Percentiles rank a stretch among this genome's conserved stretches.
Evolutionary conservation across 2,113 vertebrate species (phyloP).

Genomic region (Crotophaga sulcirostris): DNA sequence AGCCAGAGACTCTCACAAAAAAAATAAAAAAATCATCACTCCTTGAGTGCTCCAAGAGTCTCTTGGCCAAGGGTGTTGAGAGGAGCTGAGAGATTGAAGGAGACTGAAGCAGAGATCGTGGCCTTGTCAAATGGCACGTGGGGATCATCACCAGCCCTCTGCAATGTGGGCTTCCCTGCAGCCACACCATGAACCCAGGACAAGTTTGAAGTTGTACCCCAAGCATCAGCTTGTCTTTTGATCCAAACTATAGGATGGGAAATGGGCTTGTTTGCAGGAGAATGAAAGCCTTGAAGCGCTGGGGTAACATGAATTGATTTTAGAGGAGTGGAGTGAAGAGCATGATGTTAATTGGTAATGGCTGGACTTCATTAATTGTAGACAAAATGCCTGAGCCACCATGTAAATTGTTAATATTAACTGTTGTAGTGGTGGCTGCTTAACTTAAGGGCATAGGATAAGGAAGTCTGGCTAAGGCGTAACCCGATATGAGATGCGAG

Average conservation of each 20-base stretch:
- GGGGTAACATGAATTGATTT: not conserved
- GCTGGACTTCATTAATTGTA: not conserved
- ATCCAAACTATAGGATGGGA: not conserved
- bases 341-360: not conserved
- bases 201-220: not conserved
- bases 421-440: not conserved
- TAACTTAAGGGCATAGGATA: not conserved
- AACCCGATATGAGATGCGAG: not conserved
- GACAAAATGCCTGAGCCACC: not conserved
- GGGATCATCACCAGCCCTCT: not conserved
- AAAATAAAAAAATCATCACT: too few species aligned
- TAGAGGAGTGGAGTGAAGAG: not conserved
- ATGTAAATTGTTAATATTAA: not conserved
- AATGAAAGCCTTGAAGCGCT: not conserved
- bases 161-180: not conserved
- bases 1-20: not conserved
- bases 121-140: not conserved
- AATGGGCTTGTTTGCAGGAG: rapidly evolving
- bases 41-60: not conserved
- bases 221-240: not conserved
- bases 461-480: not conserved
- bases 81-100: not conserved
- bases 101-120: not conserved
- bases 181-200: not conserved
- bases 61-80: not conserved